Evolutionary conservation across 2,113 vertebrate species (phyloP), one percentile per base, ranked within the genome.

Genomic region (Galeopterus variegatus): DNA sequence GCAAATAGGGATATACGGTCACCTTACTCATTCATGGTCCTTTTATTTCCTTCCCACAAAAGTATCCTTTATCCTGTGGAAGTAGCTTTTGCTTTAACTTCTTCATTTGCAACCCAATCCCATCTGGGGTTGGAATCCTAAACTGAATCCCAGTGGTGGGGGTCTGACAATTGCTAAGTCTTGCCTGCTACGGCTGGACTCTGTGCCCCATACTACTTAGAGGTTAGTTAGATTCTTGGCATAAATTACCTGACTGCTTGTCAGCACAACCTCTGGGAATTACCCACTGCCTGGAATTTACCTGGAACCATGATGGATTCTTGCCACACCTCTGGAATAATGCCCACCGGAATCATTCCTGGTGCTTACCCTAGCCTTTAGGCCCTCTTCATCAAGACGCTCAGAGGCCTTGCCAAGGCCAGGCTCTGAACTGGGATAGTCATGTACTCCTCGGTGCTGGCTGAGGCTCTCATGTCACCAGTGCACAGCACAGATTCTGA

Each of bases 131-230:
- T 69, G 45, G 60, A 79, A 77, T 54, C 33, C 62, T 79, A 64
- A 85, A 56, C 5, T 23, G 6, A 91, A 33, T 33, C 56, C 82
- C 84, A 45, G 21, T 1, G 18, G 56, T 73, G 28, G 52, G 36
- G 28, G 14, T 72, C 28, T 67, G 62, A 52, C 8, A 41, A 54
- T 2, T 21, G 70, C 73, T 62, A 31, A 11, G 12, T 87, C 83
- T 84, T 41, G 7, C 0, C 9, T 33, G 31, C 36, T 36, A 23
- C 0, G 4, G 54, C 5, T 7, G 17, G 36, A 65, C 11, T 5
- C 73, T 48, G 5, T 26, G 75, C 60, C 33, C 26, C 31, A n/a
- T 5, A 6, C 2, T 2, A 1, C 8, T 58, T 24, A 64, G 21
- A 88, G 23, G 19, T 1, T 75, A 56, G 41, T 23, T 52, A 31